phyloP scores from a whole-genome alignment of 2,888 invertebrate species.

The Rhyacophila evoluta region DNA sequence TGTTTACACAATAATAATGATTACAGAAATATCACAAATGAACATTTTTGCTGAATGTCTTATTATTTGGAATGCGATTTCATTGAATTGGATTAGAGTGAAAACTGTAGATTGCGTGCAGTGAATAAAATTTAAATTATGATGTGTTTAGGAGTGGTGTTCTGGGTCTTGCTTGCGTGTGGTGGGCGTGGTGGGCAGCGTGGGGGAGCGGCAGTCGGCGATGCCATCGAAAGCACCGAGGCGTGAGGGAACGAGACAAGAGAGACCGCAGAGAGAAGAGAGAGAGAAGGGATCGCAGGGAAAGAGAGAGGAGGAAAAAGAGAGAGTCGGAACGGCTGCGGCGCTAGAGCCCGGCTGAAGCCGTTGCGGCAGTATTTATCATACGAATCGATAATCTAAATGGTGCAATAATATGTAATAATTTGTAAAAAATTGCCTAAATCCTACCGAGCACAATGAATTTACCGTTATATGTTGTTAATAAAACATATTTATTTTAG shows the following conservation, averaged over 20 bases:
- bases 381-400: conserved; percentile 53
- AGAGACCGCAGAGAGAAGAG: conserved; percentile 2
- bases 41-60: not conserved
- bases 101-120: not conserved
- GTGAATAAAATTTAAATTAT: not conserved
- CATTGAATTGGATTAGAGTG: not conserved
- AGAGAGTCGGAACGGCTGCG: conserved; percentile 26
- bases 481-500: conserved; percentile 55
- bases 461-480: conserved; percentile 55
- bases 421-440: conserved; percentile 55
- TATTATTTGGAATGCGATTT: conserved; percentile 5
- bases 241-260: conserved; percentile 62
- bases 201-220: conserved; percentile 43
- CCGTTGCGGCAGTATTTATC: conserved; percentile 33
- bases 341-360: conserved; percentile 65
- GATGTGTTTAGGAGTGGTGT: conserved; percentile 46
- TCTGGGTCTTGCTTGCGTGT: conserved; percentile 47
- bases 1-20: too few relatives aligned
- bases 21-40: too few relatives aligned
- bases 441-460: conserved; percentile 55
- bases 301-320: not conserved
- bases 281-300: not conserved
- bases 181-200: conserved; percentile 54
- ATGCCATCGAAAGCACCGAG: conserved; percentile 70
- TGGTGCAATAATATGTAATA: conserved; percentile 55